phyloP scores from a whole-genome alignment of 2,888 invertebrate species.

The Microdon myrmicae region DNA sequence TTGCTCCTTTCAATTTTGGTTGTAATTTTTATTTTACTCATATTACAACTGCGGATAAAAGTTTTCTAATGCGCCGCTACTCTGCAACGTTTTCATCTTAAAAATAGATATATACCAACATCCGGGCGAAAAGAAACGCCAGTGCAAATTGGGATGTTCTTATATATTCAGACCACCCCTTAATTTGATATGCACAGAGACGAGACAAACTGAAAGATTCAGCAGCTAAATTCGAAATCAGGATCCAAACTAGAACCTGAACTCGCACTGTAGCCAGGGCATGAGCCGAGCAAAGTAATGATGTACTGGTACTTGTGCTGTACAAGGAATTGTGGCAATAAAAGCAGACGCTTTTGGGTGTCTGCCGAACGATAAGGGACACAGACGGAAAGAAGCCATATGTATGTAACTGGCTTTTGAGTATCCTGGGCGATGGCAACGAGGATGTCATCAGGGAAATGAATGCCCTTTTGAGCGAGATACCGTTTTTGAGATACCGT shows the following conservation, averaged over 20 bases:
- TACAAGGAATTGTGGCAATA: slow-evolving; percentile 21
- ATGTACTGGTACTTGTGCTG: slow-evolving; percentile 28
- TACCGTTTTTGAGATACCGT: no score
- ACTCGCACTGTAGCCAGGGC: slow-evolving; percentile 2
- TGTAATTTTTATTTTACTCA: slow-evolving; percentile 9
- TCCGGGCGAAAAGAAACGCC: slow-evolving; percentile 23
- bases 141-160: no score
- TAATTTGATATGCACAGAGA: no score
- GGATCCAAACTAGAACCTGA: no score
- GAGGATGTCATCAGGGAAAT: slow-evolving; percentile 25
- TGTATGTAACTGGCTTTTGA: slow-evolving; percentile 36
- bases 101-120: slow-evolving; percentile 8
- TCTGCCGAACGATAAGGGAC: background rate
- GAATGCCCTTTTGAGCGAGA: background rate
- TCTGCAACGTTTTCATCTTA: slow-evolving; percentile 9
- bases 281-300: slow-evolving; percentile 31
- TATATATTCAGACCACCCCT: no score
- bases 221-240: no score
- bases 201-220: slow-evolving; percentile 1
- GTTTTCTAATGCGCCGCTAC: background rate
- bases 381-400: background rate
- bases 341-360: slow-evolving; percentile 8
- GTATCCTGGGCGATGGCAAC: background rate
- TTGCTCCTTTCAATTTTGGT: background rate
- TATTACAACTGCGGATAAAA: slow-evolving; percentile 1